Percentiles rank a stretch among this genome's conserved stretches.
Evolutionary conservation across 2,888 invertebrate genomes (phyloP).

Genomic region (Idaea straminata): DNA sequence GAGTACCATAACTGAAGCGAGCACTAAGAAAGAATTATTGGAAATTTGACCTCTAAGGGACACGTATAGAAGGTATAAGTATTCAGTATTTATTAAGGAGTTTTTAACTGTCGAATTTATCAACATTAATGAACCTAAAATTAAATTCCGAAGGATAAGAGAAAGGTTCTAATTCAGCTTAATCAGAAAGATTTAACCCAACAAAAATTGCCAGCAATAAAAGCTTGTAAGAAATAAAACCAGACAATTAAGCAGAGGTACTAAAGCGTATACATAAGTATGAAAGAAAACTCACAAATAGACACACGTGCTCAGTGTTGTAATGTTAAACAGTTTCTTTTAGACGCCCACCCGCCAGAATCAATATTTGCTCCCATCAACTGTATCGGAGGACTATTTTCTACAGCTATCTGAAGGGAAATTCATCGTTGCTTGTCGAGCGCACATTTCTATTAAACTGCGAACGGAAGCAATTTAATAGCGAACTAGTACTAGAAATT

Average conservation of each 20-base stretch:
- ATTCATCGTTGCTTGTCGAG: background rate
- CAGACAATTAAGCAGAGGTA: background rate
- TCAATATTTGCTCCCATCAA: background rate
- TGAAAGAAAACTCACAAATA: no score
- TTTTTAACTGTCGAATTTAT: background rate
- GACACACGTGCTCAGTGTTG: no score
- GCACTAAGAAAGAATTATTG: no score
- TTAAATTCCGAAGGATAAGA: no score
- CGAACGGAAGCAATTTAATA: background rate
- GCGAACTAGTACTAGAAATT: background rate
- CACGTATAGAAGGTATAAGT: no score
- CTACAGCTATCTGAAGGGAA: background rate
- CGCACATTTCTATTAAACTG: background rate
- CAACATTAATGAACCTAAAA: no score
- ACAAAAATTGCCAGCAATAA: background rate
- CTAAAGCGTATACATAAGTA: background rate
- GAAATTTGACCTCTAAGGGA: no score
- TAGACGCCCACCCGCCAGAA: background rate
- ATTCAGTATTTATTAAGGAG: no score
- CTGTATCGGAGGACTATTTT: background rate
- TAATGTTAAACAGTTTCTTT: background rate
- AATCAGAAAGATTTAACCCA: no score
- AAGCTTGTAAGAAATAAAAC: slow-evolving; percentile 9
- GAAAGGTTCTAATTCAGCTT: no score
- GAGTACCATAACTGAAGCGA: no score